Conservation (phyloP, 2,888 invertebrate species). For the Platerodrilus igneus region DNA sequence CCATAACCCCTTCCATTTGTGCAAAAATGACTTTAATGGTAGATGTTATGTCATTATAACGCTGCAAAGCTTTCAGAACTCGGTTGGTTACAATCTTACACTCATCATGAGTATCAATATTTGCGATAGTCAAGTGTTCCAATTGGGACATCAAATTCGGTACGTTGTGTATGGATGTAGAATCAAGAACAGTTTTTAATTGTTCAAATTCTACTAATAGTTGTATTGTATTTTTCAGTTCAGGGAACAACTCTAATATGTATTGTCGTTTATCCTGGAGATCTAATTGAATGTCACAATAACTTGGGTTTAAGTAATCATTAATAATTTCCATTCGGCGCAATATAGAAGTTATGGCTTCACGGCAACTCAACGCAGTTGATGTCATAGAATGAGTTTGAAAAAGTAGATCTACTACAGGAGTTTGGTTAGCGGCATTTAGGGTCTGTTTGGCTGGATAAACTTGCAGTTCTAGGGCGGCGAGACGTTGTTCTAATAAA, state of each 20-base stretch:
- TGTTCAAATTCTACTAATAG: conserved; percentile 44
- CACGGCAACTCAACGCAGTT: conserved; percentile 51
- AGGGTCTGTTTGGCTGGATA: conserved; percentile 38
- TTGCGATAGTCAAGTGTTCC: conserved; percentile 43
- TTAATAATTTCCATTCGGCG: conserved; percentile 49
- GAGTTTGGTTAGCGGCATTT: conserved; percentile 35
- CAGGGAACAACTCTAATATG: conserved; percentile 47
- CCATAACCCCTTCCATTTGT: conserved; percentile 47
- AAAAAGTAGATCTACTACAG: conserved; percentile 46
- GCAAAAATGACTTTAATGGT: conserved; percentile 50
- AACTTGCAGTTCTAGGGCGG: conserved; percentile 48
- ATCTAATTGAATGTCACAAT: conserved; percentile 47
- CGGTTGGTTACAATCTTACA: conserved; percentile 42
- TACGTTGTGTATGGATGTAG: conserved; percentile 45
- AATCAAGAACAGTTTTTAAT: conserved; percentile 45
- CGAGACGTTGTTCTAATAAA: conserved; percentile 48
- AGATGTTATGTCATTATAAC: conserved; percentile 50
- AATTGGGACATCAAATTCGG: conserved; percentile 48
- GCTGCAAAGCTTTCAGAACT: conserved; percentile 45
- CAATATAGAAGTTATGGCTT: conserved; percentile 47
- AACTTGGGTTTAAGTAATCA: conserved; percentile 47
- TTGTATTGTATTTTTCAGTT: conserved; percentile 45
- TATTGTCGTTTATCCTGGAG: conserved; percentile 49
- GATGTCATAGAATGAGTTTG: conserved; percentile 51
- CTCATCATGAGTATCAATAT: conserved; percentile 45